These are phyloP conservation scores for Pachypeltis micranthus DNA, from an alignment of 1,140 invertebrate genomes.

Conservation along the genomic window DNA sequence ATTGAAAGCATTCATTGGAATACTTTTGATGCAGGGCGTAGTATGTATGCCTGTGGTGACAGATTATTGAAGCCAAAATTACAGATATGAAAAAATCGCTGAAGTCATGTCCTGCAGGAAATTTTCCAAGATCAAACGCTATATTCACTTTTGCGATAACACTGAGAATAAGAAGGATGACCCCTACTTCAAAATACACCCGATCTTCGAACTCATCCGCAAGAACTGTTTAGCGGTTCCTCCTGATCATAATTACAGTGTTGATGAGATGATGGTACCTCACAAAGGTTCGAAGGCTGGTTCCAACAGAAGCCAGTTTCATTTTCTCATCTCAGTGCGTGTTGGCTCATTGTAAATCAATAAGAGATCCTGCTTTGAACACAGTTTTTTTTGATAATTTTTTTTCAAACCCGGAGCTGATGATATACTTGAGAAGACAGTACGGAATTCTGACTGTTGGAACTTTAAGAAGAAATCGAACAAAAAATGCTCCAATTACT, in stretches of 20 bases:
- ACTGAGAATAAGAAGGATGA: neutral
- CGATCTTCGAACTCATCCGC: neutral
- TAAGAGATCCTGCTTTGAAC: neutral
- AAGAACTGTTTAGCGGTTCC: neutral
- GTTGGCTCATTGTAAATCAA: neutral
- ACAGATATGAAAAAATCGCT: constrained; percentile 19
- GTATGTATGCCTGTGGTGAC: constrained; percentile 17
- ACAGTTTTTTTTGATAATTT: constrained; percentile 4
- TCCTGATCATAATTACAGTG: neutral
- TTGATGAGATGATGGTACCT: neutral
- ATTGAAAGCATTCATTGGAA: neutral
- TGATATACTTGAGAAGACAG: neutral
- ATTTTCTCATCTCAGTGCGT: neutral
- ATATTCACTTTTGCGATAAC: neutral
- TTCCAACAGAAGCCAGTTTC: neutral
- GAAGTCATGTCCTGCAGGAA: neutral
- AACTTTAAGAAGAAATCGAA: neutral
- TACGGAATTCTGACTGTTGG: constrained; percentile 6
- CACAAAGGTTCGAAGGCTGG: neutral
- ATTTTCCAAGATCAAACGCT: neutral
- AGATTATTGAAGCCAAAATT: constrained; percentile 27
- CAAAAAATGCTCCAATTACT: neutral
- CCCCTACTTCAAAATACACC: neutral
- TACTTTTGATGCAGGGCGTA: constrained; percentile 24
- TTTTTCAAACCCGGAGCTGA: neutral